phyloP scores from a whole-genome alignment of 2,888 invertebrate species.

The Notodonta ziczac region DNA sequence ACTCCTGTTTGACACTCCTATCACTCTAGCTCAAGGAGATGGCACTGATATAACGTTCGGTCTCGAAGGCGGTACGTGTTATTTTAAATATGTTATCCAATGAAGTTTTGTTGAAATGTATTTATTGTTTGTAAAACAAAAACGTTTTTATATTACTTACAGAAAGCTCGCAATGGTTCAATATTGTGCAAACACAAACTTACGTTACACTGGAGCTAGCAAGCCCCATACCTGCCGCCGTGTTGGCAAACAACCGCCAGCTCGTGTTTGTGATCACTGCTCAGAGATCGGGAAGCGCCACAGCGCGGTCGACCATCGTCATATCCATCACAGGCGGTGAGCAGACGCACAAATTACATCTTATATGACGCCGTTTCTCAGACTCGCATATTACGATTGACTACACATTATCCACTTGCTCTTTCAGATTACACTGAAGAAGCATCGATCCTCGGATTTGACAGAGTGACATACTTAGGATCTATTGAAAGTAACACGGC shows the following conservation, averaged over 20 bases:
- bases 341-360: neutral
- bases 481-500: constrained; percentile 28
- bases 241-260: constrained; percentile 38
- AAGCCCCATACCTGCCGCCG: constrained; percentile 33
- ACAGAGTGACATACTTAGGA: constrained; percentile 40
- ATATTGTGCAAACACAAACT: constrained; percentile 14
- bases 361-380: constrained; percentile 15
- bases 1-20: neutral
- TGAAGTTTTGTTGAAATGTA: neutral
- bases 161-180: constrained; percentile 3
- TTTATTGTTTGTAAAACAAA: neutral
- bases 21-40: neutral
- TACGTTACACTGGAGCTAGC: constrained; percentile 20
- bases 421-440: constrained; percentile 16
- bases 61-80: constrained; percentile 44
- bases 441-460: constrained; percentile 36
- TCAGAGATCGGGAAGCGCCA: constrained; percentile 20
- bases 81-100: neutral
- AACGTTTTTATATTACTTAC: constrained; percentile 6
- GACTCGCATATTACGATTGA: neutral
- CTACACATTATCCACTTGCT: neutral
- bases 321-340: constrained; percentile 37
- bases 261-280: constrained; percentile 42
- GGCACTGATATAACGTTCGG: neutral
- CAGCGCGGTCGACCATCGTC: constrained; percentile 37